Percentiles rank a stretch among this genome's conserved stretches.
These are phyloP conservation scores for Hepsetus odoe DNA, from an alignment of 2,113 vertebrate species.

Conservation along the genomic window DNA sequence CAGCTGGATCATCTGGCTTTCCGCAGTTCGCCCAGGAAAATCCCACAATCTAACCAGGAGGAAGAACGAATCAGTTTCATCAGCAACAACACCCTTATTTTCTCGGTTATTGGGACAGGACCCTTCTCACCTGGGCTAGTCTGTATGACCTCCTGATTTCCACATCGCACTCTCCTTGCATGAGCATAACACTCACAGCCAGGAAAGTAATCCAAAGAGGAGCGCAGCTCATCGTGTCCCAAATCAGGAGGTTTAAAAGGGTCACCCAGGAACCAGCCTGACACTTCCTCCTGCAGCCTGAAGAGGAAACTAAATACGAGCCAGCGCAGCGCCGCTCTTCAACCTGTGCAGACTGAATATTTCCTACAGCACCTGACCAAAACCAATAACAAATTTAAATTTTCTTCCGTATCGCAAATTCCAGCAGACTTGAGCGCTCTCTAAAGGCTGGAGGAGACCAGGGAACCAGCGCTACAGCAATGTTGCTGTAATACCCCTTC, in stretches of 20 bases:
- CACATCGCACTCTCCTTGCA: background rate
- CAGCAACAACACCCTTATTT: too few relatives aligned
- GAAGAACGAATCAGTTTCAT: background rate
- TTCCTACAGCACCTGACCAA: background rate
- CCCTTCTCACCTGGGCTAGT: slow-evolving; percentile 28
- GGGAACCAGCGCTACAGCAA: background rate
- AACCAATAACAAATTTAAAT: background rate
- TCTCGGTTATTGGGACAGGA: background rate
- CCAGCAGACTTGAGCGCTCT: slow-evolving; percentile 1
- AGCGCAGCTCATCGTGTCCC: slow-evolving; percentile 16
- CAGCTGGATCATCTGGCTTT: slow-evolving; percentile 61
- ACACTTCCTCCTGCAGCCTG: background rate
- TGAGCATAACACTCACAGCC: background rate
- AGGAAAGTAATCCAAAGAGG: slow-evolving; percentile 16
- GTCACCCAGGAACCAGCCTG: background rate
- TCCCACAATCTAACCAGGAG: slow-evolving; percentile 46
- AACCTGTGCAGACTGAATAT: background rate
- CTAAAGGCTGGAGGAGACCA: slow-evolving; percentile 45
- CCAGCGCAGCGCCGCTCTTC: background rate
- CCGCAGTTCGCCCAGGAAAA: slow-evolving; percentile 79
- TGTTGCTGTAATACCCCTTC: background rate
- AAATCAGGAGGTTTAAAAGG: too few relatives aligned
- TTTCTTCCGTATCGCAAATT: slow-evolving; percentile 31
- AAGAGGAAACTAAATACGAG: too few relatives aligned
- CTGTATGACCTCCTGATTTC: background rate